These are phyloP conservation scores for Cheirogaleus major DNA, from an alignment of 2,797 vertebrate species.

Conservation along the genomic window DNA sequence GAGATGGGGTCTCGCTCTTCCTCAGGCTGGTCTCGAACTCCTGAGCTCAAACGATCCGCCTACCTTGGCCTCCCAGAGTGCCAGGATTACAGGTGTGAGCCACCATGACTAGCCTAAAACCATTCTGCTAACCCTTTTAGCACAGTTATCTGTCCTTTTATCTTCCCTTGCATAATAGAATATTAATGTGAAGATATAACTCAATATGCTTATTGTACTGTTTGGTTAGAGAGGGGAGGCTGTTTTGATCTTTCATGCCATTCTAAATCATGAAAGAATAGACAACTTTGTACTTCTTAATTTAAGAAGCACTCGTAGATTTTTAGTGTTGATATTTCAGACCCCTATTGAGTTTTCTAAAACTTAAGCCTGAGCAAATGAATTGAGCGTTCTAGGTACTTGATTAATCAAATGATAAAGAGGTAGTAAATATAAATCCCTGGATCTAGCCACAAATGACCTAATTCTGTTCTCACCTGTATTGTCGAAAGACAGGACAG, in stretches of 20 bases:
- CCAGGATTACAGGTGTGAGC: too few species aligned
- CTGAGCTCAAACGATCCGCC: too few species aligned
- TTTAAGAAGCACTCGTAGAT: neutral
- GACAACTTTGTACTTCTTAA: slow-evolving; percentile 6
- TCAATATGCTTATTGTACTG: neutral
- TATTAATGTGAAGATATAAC: neutral
- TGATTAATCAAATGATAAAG: neutral
- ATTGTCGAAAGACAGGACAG: neutral
- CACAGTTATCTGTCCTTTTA: neutral
- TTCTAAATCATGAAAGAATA: slow-evolving; percentile 8
- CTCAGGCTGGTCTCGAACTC: too few species aligned
- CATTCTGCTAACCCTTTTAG: neutral
- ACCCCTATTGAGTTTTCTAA: neutral
- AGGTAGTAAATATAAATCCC: neutral
- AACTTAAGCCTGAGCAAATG: neutral
- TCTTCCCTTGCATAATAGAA: neutral
- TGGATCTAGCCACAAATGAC: neutral
- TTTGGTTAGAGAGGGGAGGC: neutral
- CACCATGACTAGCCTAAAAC: neutral
- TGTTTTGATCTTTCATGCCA: neutral
- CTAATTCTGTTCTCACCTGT: neutral
- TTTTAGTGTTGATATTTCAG: neutral
- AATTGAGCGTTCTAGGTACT: neutral
- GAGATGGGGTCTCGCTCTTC: too few species aligned
- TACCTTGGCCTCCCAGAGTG: too few species aligned